phyloP scores from a whole-genome alignment of 2,888 invertebrate genomes.

The Spodoptera exigua region DNA sequence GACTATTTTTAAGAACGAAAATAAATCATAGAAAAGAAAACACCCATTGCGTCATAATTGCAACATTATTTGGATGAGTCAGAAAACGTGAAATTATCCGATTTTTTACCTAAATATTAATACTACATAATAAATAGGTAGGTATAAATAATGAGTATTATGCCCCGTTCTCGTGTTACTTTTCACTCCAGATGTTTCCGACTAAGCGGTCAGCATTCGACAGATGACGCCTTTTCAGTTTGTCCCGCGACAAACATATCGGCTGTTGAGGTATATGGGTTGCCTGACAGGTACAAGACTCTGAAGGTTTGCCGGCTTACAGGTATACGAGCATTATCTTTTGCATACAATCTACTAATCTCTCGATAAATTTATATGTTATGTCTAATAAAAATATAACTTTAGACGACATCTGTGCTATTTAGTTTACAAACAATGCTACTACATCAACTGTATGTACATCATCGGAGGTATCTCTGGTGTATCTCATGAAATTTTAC shows the following conservation, averaged over 20 bases:
- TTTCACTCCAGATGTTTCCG: constrained; percentile 8
- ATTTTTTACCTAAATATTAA: background rate
- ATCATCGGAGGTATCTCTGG: constrained; percentile 60
- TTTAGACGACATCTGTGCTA: constrained; percentile 25
- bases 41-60: too few relatives aligned
- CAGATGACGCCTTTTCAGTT: constrained; percentile 12
- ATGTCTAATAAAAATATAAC: constrained; percentile 19
- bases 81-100: constrained; percentile 5
- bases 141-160: constrained; percentile 33
- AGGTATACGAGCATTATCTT: constrained; percentile 23
- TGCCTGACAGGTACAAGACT: constrained; percentile 61
- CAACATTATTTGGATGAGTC: too few relatives aligned
- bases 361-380: too few relatives aligned
- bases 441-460: constrained; percentile 56
- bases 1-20: too few relatives aligned
- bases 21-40: too few relatives aligned
- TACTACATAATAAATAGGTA: constrained; percentile 27
- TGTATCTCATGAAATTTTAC: constrained; percentile 61
- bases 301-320: constrained; percentile 45
- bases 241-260: constrained; percentile 31
- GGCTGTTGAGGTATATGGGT: constrained; percentile 34
- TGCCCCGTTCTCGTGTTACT: constrained; percentile 6
- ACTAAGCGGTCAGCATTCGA: constrained; percentile 3
- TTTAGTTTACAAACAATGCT: constrained; percentile 46
- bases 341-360: constrained; percentile 22